A percentile compares a stretch with the other conserved stretches of the same genome.
phyloP scores from a whole-genome alignment of 1,140 invertebrate species.

The Pseudomyrmex flavicornis region DNA sequence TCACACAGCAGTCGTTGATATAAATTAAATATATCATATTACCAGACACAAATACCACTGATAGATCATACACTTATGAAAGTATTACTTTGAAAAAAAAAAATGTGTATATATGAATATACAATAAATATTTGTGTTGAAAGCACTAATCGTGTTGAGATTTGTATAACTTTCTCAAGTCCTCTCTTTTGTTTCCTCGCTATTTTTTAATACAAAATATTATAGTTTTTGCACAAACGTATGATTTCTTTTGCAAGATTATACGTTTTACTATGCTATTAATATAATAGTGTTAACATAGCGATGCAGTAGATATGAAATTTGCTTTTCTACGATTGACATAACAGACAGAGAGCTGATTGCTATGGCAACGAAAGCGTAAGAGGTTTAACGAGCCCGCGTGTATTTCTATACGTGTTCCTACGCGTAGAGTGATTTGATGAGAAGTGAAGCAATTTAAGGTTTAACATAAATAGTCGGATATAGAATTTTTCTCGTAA shows the following conservation, averaged over 20 bases:
- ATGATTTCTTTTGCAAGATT: not conserved
- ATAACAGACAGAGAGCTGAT: not conserved
- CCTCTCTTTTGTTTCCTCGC: not conserved
- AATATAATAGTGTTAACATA: not conserved
- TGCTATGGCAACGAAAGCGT: conserved; percentile 45
- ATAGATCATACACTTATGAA: conserved; percentile 33
- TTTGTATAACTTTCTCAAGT: not conserved
- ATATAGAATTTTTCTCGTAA: not conserved
- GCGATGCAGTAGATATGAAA: not conserved
- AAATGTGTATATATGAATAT: conserved; percentile 32
- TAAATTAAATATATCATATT: not conserved
- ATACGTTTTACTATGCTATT: not conserved
- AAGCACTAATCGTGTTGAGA: not conserved
- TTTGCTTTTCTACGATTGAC: conserved; percentile 1
- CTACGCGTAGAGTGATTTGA: not conserved
- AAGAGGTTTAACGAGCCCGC: not conserved
- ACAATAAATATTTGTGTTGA: conserved; percentile 54
- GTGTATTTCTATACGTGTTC: not conserved
- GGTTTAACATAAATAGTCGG: not conserved
- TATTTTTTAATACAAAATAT: not conserved
- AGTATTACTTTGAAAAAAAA: conserved; percentile 44
- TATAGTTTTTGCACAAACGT: conserved; percentile 5
- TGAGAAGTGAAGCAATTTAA: not conserved
- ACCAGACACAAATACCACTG: not conserved
- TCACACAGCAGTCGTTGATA: not conserved